Conservation (phyloP, 2,888 invertebrate species). For the Drosophila mercatorum region DNA sequence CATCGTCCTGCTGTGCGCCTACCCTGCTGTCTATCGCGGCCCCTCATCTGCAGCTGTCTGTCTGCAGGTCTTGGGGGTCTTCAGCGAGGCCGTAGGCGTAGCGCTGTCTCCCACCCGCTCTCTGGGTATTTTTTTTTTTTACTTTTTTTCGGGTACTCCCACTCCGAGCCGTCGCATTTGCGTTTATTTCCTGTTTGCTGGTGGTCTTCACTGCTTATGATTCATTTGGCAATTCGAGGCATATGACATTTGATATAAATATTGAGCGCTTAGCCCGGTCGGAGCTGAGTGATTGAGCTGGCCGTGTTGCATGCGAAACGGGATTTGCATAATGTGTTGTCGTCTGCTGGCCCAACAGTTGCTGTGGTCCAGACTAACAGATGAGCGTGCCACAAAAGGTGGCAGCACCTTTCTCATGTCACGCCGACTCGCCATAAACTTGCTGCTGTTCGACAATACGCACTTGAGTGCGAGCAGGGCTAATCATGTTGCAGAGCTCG, state of each 20-base stretch:
- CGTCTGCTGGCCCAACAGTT: constrained; percentile 3
- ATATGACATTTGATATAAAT: constrained; percentile 79
- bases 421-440: constrained; percentile 63
- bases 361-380: constrained; percentile 66
- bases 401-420: constrained; percentile 61
- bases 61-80: constrained; percentile 37
- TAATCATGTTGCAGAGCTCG: constrained; percentile 46
- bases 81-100: constrained; percentile 56
- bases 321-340: constrained; percentile 72
- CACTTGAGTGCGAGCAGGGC: constrained; percentile 35
- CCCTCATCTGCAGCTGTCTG: constrained; percentile 28
- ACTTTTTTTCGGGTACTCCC: constrained; percentile 53
- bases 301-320: constrained; percentile 28
- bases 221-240: constrained; percentile 78
- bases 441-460: constrained; percentile 34
- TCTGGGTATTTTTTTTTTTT: neutral
- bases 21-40: constrained; percentile 32
- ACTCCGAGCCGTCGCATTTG: constrained; percentile 42
- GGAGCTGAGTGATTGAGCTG: constrained; percentile 55
- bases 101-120: constrained; percentile 17
- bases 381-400: constrained; percentile 38
- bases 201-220: constrained; percentile 70
- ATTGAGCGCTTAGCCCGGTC: constrained; percentile 45
- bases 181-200: constrained; percentile 79
- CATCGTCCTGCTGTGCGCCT: constrained; percentile 35